phyloP scores from a whole-genome alignment of 2,797 vertebrate genomes.

The Macropodus opercularis region DNA sequence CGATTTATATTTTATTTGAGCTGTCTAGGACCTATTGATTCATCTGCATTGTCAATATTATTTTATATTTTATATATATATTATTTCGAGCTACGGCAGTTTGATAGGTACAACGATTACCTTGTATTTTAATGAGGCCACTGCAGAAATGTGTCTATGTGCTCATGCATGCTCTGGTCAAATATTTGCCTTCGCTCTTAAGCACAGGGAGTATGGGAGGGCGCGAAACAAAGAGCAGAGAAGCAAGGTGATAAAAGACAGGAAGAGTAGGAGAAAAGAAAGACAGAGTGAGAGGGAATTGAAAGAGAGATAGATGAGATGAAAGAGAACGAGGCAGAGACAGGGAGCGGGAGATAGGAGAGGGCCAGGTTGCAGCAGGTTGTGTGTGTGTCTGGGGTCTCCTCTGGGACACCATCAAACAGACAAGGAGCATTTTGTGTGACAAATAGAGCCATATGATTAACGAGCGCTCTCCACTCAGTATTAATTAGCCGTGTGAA shows the following conservation, averaged over 20 bases:
- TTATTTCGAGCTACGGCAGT: slow-evolving; percentile 29
- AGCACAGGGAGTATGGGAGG: slow-evolving; percentile 61
- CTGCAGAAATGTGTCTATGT: slow-evolving; percentile 12
- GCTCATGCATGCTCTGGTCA: slow-evolving; percentile 60
- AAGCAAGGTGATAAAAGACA: slow-evolving; percentile 82
- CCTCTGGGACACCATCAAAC: slow-evolving; percentile 55
- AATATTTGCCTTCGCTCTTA: slow-evolving; percentile 82
- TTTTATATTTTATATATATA: no score
- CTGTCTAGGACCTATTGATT: no score
- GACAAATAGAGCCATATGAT: slow-evolving; percentile 77
- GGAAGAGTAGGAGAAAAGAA: slow-evolving; percentile 78
- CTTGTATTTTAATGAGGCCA: slow-evolving; percentile 59
- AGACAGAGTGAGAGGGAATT: slow-evolving; percentile 71
- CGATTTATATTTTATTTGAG: no score
- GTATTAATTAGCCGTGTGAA: slow-evolving; percentile 84
- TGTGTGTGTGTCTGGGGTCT: slow-evolving; percentile 53
- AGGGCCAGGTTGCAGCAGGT: slow-evolving; percentile 70
- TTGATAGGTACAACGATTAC: slow-evolving; percentile 41
- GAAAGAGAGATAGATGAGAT: slow-evolving; percentile 74
- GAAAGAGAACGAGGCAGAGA: slow-evolving; percentile 62
- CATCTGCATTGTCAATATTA: no score
- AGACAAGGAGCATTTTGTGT: slow-evolving; percentile 69
- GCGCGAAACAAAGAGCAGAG: slow-evolving; percentile 75
- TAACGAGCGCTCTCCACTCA: slow-evolving; percentile 75
- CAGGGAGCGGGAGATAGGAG: slow-evolving; percentile 51